A percentile compares a stretch with the other conserved stretches of the same genome.
These are phyloP conservation scores for Muricea muricata DNA, from an alignment of 92 coral and sea anemone species.

Conservation along the genomic window DNA sequence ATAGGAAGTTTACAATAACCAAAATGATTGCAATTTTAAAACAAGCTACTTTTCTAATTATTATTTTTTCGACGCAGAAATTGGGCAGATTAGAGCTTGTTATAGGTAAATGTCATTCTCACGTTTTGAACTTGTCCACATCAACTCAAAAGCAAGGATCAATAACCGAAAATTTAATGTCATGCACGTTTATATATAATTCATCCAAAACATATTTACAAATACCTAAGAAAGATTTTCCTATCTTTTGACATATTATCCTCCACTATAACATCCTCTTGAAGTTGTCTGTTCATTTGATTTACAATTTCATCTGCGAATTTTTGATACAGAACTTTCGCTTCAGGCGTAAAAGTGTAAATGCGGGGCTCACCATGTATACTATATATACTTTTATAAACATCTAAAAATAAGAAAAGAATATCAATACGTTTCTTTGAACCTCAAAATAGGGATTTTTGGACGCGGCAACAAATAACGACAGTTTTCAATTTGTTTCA, in stretches of 20 bases:
- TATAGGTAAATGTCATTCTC: no score
- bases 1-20: no score
- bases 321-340: not conserved
- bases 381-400: no score
- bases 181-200: no score
- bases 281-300: not conserved
- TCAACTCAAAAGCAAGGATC: not conserved
- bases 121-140: not conserved
- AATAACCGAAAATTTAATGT: not conserved
- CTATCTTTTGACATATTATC: not conserved
- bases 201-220: no score
- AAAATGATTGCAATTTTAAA: no score
- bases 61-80: not conserved
- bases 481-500: no score
- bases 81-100: not conserved
- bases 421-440: no score
- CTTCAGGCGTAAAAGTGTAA: not conserved
- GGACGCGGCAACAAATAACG: no score
- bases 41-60: not conserved
- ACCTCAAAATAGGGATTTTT: no score
- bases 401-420: no score
- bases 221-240: constrained; percentile 4
- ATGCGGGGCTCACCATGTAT: no score
- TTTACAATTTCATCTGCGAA: not conserved
- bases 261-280: not conserved